Evolutionary conservation across 2,888 invertebrate genomes (phyloP).

Genomic region (Nymphalis c-album): DNA sequence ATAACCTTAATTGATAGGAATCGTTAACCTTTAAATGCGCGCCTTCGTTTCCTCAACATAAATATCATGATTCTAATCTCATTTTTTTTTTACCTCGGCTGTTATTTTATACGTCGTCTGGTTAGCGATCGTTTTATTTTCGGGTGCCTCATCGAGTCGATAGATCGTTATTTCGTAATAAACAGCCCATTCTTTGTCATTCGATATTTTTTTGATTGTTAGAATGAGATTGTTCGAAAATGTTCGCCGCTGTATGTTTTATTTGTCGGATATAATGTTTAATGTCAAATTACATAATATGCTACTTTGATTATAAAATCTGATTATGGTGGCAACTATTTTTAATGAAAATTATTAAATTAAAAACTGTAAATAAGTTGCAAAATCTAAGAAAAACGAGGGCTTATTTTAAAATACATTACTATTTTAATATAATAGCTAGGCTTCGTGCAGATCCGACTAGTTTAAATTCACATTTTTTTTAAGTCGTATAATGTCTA

Average conservation of each 20-base stretch:
- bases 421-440: no score
- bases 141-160: constrained; percentile 70
- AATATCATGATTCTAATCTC: constrained; percentile 77
- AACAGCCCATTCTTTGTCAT: constrained; percentile 79
- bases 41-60: constrained; percentile 74
- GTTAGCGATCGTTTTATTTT: constrained; percentile 73
- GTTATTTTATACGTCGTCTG: constrained; percentile 71
- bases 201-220: constrained; percentile 54
- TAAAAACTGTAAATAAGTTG: no score
- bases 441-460: no score
- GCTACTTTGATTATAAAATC: not conserved
- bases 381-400: no score
- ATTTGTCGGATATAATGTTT: constrained; percentile 60
- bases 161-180: constrained; percentile 77
- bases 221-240: constrained; percentile 58
- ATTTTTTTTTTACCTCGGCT: constrained; percentile 59
- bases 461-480: no score
- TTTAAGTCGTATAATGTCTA: no score
- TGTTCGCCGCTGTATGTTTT: constrained; percentile 68
- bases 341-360: not conserved
- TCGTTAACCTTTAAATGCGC: constrained; percentile 77
- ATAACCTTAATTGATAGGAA: constrained; percentile 81
- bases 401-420: no score
- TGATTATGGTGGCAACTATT: not conserved
- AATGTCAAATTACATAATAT: constrained; percentile 55